Conservation (phyloP, 2,888 invertebrate species). For the Drosophila paramelanica region DNA sequence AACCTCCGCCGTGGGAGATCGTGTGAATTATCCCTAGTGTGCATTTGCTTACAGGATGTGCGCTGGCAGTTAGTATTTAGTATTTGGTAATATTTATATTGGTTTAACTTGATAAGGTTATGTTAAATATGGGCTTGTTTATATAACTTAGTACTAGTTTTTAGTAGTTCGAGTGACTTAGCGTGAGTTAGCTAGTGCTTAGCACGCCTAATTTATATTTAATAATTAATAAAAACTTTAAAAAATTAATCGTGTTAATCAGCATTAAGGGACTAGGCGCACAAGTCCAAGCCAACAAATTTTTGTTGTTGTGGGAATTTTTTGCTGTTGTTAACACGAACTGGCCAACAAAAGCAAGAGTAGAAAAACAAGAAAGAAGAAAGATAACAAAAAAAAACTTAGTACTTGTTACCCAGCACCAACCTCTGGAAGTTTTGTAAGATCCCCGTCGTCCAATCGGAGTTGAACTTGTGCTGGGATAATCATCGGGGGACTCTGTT, state of each 20-base stretch:
- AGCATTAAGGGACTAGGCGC: slow-evolving; percentile 1
- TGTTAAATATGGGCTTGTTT: slow-evolving; percentile 32
- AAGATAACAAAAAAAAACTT: slow-evolving; percentile 4
- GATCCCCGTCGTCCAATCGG: slow-evolving; percentile 93
- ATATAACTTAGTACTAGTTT: slow-evolving; percentile 15
- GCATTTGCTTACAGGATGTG: slow-evolving; percentile 42
- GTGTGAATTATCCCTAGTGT: slow-evolving; percentile 25
- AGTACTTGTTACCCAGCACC: slow-evolving; percentile 84
- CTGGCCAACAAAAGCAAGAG: slow-evolving; percentile 44
- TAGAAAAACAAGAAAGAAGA: slow-evolving; percentile 33
- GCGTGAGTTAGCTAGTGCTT: slow-evolving; percentile 34
- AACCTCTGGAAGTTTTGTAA: slow-evolving; percentile 95
- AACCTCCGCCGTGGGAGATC: not conserved
- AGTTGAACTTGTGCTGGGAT: slow-evolving; percentile 87
- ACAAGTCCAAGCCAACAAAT: slow-evolving; percentile 10
- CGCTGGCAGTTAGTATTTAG: slow-evolving; percentile 32
- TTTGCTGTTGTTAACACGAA: slow-evolving; percentile 20
- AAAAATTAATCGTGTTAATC: slow-evolving; percentile 22
- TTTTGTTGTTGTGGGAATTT: not conserved
- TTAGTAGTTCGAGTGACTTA: slow-evolving; percentile 40
- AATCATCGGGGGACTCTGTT: slow-evolving; percentile 85
- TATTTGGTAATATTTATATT: slow-evolving; percentile 3
- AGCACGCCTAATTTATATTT: slow-evolving; percentile 1
- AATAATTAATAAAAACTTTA: not conserved
- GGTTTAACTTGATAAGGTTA: slow-evolving; percentile 22